A percentile compares a stretch with the other conserved stretches of the same genome.
Evolutionary conservation across 1,140 invertebrate species (phyloP).

Genomic region (Drosophila parvula): DNA sequence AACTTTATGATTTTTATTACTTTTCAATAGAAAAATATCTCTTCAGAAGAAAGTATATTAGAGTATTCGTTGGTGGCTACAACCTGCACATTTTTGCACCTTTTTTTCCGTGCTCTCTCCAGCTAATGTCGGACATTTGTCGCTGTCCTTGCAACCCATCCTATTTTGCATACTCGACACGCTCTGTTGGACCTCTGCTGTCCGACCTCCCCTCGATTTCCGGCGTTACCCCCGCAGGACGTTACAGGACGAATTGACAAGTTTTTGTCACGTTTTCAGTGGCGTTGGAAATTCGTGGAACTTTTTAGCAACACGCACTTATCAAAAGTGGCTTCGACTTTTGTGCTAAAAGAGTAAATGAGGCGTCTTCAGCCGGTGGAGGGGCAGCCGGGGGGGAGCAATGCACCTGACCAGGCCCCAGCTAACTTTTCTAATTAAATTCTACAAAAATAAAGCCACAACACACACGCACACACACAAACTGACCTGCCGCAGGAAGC

Average conservation of each 20-base stretch:
- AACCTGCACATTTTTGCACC: background rate
- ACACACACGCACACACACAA: slow-evolving; percentile 3
- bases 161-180: slow-evolving; percentile 77
- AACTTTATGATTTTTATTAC: no score
- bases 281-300: slow-evolving; percentile 68
- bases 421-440: slow-evolving; percentile 75
- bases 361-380: slow-evolving; percentile 42
- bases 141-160: slow-evolving; percentile 57
- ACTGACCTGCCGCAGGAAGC: background rate
- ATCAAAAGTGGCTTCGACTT: slow-evolving; percentile 77
- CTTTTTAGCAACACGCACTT: slow-evolving; percentile 73
- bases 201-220: slow-evolving; percentile 20
- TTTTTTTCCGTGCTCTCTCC: slow-evolving; percentile 46
- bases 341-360: slow-evolving; percentile 66
- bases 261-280: slow-evolving; percentile 76
- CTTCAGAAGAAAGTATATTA: no score
- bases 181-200: slow-evolving; percentile 53
- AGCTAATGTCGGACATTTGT: slow-evolving; percentile 73
- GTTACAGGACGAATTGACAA: slow-evolving; percentile 47
- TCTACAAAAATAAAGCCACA: slow-evolving; percentile 39
- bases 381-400: background rate
- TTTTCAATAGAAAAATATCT: no score
- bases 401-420: slow-evolving; percentile 60
- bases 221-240: slow-evolving; percentile 8
- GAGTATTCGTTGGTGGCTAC: background rate